phyloP scores from a whole-genome alignment of 2,113 vertebrate species.

The Bucco capensis region DNA sequence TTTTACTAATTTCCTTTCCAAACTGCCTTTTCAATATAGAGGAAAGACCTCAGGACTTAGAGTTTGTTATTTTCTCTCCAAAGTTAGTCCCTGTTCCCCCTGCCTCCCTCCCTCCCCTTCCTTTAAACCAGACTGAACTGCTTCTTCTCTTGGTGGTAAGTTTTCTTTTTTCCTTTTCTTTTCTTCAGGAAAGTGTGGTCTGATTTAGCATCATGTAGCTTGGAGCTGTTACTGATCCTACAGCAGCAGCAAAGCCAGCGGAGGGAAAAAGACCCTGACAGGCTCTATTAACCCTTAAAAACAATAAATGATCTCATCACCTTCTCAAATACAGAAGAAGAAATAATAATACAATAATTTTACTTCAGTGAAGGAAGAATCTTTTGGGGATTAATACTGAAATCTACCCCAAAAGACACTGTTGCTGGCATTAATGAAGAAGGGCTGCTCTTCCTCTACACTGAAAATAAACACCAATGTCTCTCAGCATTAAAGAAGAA shows the following conservation, averaged over 20 bases:
- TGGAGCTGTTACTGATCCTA: slow-evolving; percentile 61
- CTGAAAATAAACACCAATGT: neutral
- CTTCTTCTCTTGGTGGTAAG: slow-evolving; percentile 72
- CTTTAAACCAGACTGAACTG: slow-evolving; percentile 70
- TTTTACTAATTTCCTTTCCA: slow-evolving; percentile 80
- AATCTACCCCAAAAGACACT: slow-evolving; percentile 4
- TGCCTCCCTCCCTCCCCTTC: slow-evolving; percentile 46
- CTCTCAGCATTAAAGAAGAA: neutral
- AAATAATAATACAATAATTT: slow-evolving; percentile 44
- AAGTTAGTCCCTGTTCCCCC: slow-evolving; percentile 66
- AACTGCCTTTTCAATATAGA: slow-evolving; percentile 72
- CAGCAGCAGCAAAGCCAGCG: slow-evolving; percentile 62
- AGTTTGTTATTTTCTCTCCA: slow-evolving; percentile 76
- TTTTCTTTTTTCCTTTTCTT: slow-evolving; percentile 51
- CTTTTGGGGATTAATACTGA: slow-evolving; percentile 4
- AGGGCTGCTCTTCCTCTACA: neutral
- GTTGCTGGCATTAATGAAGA: neutral
- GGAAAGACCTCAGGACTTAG: slow-evolving; percentile 68
- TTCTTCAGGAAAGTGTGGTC: slow-evolving; percentile 54
- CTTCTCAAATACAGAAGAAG: slow-evolving; percentile 49
- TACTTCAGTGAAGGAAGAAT: slow-evolving; percentile 44
- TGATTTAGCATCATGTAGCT: slow-evolving; percentile 78
- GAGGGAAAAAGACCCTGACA: slow-evolving; percentile 42
- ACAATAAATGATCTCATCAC: slow-evolving; percentile 72
- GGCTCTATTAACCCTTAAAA: slow-evolving; percentile 67